phyloP scores from a whole-genome alignment of 1,140 invertebrate species.

The Chionoecetes opilio region DNA sequence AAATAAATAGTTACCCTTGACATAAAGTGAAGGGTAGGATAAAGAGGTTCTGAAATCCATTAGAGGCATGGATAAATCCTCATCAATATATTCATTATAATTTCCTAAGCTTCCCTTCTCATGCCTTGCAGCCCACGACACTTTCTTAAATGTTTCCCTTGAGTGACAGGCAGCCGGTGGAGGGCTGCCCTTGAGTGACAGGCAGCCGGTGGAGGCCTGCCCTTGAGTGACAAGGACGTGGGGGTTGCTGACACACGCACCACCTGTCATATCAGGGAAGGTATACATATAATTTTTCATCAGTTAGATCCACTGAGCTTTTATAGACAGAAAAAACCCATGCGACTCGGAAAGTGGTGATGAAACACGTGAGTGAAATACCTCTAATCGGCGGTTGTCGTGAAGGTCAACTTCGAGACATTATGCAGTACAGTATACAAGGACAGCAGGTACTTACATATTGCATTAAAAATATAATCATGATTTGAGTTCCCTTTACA shows the following conservation, averaged over 20 bases:
- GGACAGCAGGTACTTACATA: slow-evolving; percentile 51
- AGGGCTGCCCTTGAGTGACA: slow-evolving; percentile 32
- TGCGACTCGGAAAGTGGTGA: neutral
- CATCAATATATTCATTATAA: neutral
- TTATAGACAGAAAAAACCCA: neutral
- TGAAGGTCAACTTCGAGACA: slow-evolving; percentile 29
- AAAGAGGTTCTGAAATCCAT: slow-evolving; percentile 15
- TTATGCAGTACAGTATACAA: slow-evolving; percentile 41
- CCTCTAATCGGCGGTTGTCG: slow-evolving; percentile 34
- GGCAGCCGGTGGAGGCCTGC: slow-evolving; percentile 29
- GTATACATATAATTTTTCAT: slow-evolving; percentile 5
- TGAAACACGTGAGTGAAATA: slow-evolving; percentile 34
- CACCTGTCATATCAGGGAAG: slow-evolving; percentile 59
- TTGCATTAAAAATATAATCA: slow-evolving; percentile 57
- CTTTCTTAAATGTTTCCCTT: neutral
- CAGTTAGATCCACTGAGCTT: slow-evolving; percentile 69
- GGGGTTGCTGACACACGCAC: neutral
- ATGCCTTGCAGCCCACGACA: no score
- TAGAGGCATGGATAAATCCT: no score
- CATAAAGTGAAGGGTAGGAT: neutral
- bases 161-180: neutral
- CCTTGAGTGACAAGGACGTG: neutral
- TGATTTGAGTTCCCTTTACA: neutral
- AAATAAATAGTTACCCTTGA: neutral
- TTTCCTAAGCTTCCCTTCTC: neutral